Evolutionary conservation across 1,140 invertebrate genomes (phyloP), one percentile per base, ranked within the genome.

Genomic region (Marisa cornuarietis): DNA sequence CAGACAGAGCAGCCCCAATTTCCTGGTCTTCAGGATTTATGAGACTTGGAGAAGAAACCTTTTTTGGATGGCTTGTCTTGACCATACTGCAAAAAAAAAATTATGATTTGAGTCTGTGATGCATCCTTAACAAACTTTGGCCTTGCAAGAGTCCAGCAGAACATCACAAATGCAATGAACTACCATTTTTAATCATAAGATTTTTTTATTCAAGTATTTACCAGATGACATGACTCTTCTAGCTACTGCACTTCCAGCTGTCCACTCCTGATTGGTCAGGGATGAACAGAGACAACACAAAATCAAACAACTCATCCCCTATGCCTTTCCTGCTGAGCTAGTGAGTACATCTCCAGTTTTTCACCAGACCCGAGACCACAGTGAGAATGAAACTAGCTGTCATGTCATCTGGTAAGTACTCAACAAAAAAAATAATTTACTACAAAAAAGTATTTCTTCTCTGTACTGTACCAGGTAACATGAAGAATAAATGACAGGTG

Each of bases 31-130:
- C 79, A 84, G 77, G 83, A 83, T 71, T 90, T 89, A 69, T 81
- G 83, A 22, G 85, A 87, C 76, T 90, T 90, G 61, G 86, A 84
- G 87, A 90, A 90, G 54, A 90, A 82, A 26, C 85, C 85, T 83
- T 90, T 90, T 84, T 88, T 90, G 31, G 80, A 76, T 18, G 87
- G 88, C 80, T 89, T 89, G 58, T 90, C 88, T 82, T 88, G 86
- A n/a, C 88, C 86, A 51, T 86, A 83, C 88, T 89, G 81, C 22
- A 85, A 87, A 72, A 82, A 24, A 78, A 68, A 76, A 81, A 77
- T 75, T 78, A 20, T 42, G 31, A 42, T 42, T 42, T 42, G 31
- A 42, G 31, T 42, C 31, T 42, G 31, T 42, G 31, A 42, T 42
- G 6, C 31, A 42, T 42, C 2, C 31, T 42, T 42, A 4, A 42